Percentiles rank a stretch among this genome's conserved stretches.
Evolutionary conservation across 2,888 invertebrate genomes (phyloP).

Genomic region (Calliopum simillimum): DNA sequence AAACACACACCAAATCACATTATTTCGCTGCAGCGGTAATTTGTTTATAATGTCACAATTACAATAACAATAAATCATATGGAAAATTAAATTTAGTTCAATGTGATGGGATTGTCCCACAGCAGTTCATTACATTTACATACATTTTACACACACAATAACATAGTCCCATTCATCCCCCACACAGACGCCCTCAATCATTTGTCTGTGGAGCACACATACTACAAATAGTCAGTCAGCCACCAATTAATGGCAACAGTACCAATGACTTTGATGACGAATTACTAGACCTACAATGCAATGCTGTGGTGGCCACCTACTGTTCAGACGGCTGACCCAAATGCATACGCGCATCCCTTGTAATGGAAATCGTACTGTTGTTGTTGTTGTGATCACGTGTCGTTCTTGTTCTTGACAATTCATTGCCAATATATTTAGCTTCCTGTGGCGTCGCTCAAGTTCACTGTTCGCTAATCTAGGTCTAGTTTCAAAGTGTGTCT

Average conservation of each 20-base stretch:
- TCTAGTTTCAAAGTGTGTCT: too few relatives aligned
- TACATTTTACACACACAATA: not conserved
- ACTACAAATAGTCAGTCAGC: not conserved
- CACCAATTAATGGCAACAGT: slow-evolving; percentile 29
- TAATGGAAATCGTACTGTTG: not conserved
- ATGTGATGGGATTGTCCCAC: not conserved
- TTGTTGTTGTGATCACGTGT: slow-evolving; percentile 13
- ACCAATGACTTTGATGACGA: slow-evolving; percentile 17
- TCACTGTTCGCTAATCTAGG: not conserved
- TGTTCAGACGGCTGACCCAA: not conserved
- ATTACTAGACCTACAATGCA: too few relatives aligned
- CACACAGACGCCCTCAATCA: not conserved
- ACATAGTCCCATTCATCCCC: not conserved
- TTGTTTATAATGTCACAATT: slow-evolving; percentile 50
- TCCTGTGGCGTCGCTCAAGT: slow-evolving; percentile 14
- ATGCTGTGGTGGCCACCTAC: too few relatives aligned
- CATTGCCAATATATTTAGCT: slow-evolving; percentile 10
- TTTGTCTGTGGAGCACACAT: not conserved
- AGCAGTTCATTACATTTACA: not conserved
- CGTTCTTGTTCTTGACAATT: slow-evolving; percentile 1
- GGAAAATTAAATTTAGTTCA: slow-evolving; percentile 18
- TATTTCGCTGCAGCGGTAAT: slow-evolving; percentile 37
- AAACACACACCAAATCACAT: not conserved
- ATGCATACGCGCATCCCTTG: slow-evolving; percentile 6
- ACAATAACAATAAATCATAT: slow-evolving; percentile 49